phyloP scores from a whole-genome alignment of 53 echinoderm and acorn worm species.

The Echinarachnius parma region DNA sequence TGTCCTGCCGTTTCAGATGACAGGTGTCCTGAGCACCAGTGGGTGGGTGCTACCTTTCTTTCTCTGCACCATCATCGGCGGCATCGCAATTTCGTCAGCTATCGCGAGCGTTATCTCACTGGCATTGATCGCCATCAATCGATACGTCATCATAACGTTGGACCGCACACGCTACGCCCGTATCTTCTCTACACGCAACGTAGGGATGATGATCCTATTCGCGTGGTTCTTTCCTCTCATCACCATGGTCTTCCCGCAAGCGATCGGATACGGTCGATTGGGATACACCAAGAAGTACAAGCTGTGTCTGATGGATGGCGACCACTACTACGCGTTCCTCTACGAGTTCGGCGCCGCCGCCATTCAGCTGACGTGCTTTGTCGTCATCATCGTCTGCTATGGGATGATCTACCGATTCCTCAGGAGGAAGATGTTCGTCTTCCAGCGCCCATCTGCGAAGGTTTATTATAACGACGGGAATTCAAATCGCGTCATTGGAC shows the following conservation, averaged over 20 bases:
- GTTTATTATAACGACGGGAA: slow-evolving; percentile 5
- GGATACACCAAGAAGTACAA: slow-evolving; percentile 42
- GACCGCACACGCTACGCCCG: not conserved
- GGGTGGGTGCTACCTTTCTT: slow-evolving; percentile 17
- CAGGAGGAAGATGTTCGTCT: slow-evolving; percentile 22
- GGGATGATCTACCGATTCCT: slow-evolving; percentile 22
- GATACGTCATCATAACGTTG: slow-evolving; percentile 17
- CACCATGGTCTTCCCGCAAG: slow-evolving; percentile 28
- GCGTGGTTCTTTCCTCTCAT: slow-evolving; percentile 23
- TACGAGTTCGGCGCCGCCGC: slow-evolving; percentile 19
- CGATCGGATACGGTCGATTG: slow-evolving; percentile 7
- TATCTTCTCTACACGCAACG: slow-evolving; percentile 13
- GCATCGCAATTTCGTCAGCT: slow-evolving; percentile 25
- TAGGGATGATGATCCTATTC: slow-evolving; percentile 5
- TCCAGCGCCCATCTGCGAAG: not conserved
- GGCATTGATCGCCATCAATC: slow-evolving; percentile 26
- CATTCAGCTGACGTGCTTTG: slow-evolving; percentile 28
- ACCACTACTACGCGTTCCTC: slow-evolving; percentile 22
- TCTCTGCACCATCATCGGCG: slow-evolving; percentile 15
- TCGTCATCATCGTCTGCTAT: slow-evolving; percentile 12
- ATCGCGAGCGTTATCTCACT: slow-evolving; percentile 22
- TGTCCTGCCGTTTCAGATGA: slow-evolving; percentile 29
- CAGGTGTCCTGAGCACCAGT: slow-evolving; percentile 2
- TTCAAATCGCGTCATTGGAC: slow-evolving; percentile 3
- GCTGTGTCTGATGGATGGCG: slow-evolving; percentile 31